These are phyloP conservation scores for Exephanes ischioxanthus DNA, from an alignment of 2,888 invertebrate genomes.

Conservation along the genomic window DNA sequence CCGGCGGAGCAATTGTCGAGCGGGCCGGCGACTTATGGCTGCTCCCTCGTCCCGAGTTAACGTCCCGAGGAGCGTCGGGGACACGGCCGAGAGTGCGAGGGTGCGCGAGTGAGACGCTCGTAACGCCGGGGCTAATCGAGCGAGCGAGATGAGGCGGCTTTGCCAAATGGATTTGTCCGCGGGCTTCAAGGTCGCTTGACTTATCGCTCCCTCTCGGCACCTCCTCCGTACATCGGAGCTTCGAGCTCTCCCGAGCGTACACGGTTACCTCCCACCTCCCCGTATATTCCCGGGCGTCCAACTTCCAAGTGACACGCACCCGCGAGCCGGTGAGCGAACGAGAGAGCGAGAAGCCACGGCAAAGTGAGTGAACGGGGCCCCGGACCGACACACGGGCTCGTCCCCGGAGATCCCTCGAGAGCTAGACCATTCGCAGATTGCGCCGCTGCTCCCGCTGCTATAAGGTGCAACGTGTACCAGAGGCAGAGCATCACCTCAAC, in stretches of 20 bases:
- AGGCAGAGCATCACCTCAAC: conserved; percentile 20
- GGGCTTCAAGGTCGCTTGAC: conserved; percentile 70
- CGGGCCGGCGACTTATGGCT: conserved; percentile 28
- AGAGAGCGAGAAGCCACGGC: conserved; percentile 21
- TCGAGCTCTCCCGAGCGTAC: neutral
- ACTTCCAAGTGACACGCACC: conserved; percentile 61
- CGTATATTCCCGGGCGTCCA: conserved; percentile 40
- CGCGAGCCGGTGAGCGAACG: conserved; percentile 38
- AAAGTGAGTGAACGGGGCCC: conserved; percentile 57
- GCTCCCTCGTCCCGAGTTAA: conserved; percentile 43
- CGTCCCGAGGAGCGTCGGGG: conserved; percentile 26
- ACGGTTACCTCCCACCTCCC: conserved; percentile 1
- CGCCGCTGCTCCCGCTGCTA: conserved; percentile 39
- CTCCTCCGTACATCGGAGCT: conserved; percentile 17
- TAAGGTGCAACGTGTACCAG: conserved; percentile 49
- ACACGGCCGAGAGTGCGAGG: conserved; percentile 3
- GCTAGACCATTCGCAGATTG: conserved; percentile 28
- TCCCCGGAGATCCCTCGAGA: conserved; percentile 52
- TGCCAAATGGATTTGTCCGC: conserved; percentile 69
- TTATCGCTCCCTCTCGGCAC: conserved; percentile 62
- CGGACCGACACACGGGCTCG: conserved; percentile 46
- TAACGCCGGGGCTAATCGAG: conserved; percentile 40
- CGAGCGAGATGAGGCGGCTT: conserved; percentile 50
- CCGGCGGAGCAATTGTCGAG: conserved; percentile 58
- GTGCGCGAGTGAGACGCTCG: conserved; percentile 45